These are phyloP conservation scores for Squalus acanthias DNA, from an alignment of 2,797 vertebrate genomes.

Conservation along the genomic window DNA sequence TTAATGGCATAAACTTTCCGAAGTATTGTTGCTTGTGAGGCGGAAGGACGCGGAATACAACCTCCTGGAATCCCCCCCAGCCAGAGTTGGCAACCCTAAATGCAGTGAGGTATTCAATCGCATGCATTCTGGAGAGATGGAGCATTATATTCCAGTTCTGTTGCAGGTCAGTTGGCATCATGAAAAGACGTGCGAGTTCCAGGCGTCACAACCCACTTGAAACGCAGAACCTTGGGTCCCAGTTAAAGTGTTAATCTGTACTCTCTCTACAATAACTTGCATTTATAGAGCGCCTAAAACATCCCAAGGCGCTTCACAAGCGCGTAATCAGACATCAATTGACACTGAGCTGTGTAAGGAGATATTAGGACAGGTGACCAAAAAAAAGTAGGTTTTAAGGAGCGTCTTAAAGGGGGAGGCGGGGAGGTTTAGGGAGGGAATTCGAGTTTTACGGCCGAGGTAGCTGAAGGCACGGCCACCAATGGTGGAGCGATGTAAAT, in stretches of 20 bases:
- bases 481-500: background rate
- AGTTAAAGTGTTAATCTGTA: background rate
- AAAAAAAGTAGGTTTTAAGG: background rate
- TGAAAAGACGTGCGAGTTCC: background rate
- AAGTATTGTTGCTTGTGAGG: background rate
- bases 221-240: background rate
- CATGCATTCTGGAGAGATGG: background rate
- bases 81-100: background rate
- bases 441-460: background rate
- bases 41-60: too few species aligned
- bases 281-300: background rate
- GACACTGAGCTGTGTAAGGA: background rate
- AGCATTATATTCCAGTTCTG: background rate
- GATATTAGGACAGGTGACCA: background rate
- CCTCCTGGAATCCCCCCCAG: background rate
- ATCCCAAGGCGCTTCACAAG: background rate
- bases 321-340: background rate
- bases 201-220: background rate
- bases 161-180: background rate
- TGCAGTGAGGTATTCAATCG: background rate
- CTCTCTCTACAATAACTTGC: background rate
- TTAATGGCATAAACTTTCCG: background rate
- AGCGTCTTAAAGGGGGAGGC: background rate
- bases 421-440: background rate
- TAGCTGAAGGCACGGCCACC: background rate